These are phyloP conservation scores for Scaptomyza tumidula DNA, from an alignment of 2,888 invertebrate genomes.

Conservation along the genomic window DNA sequence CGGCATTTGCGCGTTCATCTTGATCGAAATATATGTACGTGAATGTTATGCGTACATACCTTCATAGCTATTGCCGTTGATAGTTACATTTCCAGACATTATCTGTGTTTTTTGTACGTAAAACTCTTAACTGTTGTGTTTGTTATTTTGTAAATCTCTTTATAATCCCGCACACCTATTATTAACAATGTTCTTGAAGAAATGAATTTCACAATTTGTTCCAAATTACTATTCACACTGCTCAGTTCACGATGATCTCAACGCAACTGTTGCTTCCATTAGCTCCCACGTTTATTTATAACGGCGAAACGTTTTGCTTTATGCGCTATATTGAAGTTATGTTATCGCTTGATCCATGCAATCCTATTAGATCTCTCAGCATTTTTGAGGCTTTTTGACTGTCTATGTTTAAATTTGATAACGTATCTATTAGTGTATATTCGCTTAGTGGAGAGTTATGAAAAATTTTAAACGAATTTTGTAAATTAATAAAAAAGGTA, in stretches of 20 bases:
- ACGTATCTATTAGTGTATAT: conserved; percentile 23
- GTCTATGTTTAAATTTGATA: background rate
- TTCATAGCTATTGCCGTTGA: conserved; percentile 62
- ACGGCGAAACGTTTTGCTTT: background rate
- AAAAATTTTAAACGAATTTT: background rate
- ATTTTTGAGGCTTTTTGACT: background rate
- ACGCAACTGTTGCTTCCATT: conserved; percentile 26
- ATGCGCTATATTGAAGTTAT: background rate
- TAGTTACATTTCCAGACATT: conserved; percentile 60
- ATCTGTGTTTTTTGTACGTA: conserved; percentile 34
- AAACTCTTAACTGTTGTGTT: conserved; percentile 30
- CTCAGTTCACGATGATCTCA: conserved; percentile 18
- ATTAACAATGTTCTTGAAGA: conserved; percentile 30
- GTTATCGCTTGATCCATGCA: background rate
- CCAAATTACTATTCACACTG: conserved; percentile 14
- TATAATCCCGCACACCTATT: conserved; percentile 1
- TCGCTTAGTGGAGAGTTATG: background rate
- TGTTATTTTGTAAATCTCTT: conserved; percentile 13
- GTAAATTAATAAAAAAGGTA: too few species aligned
- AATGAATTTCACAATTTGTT: conserved; percentile 58
- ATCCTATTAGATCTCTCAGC: background rate
- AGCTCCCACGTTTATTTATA: conserved; percentile 42
- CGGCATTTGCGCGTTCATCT: too few species aligned
- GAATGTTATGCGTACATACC: conserved; percentile 38
- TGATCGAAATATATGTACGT: too few species aligned